Percentiles rank a stretch among this genome's conserved stretches.
Evolutionary conservation across 2,113 vertebrate species (phyloP).

Genomic region (Hypocryptadius cinnamomeus): DNA sequence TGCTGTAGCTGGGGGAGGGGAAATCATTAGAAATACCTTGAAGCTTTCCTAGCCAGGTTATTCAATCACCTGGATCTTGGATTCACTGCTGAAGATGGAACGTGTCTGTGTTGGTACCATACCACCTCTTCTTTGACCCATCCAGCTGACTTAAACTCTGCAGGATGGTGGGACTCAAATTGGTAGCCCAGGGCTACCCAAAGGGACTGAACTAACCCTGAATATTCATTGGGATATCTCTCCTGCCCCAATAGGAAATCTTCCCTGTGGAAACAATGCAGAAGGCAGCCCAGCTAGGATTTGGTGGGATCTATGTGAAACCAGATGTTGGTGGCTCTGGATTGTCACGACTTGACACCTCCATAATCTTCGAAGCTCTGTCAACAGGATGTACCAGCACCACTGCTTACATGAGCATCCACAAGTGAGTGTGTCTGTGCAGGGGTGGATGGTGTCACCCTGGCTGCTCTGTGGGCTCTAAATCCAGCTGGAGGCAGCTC

Average conservation of each 20-base stretch:
- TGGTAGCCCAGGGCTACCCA: neutral
- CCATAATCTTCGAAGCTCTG: conserved; percentile 92
- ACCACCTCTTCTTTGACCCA: neutral
- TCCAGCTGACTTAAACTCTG: neutral
- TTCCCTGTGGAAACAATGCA: conserved; percentile 87
- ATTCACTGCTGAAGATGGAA: neutral
- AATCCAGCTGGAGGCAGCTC: neutral
- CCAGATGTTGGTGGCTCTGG: conserved; percentile 91
- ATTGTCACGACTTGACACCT: conserved; percentile 89
- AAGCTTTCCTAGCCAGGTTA: neutral
- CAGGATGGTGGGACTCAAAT: neutral
- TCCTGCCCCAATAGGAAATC: conserved; percentile 73
- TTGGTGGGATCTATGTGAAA: conserved; percentile 86
- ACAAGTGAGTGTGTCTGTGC: conserved; percentile 81
- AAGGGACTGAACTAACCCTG: neutral
- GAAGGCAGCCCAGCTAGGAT: conserved; percentile 89
- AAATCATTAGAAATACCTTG: neutral
- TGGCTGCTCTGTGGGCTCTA: neutral
- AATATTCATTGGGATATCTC: neutral
- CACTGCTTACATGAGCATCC: conserved; percentile 96
- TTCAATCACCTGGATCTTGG: neutral
- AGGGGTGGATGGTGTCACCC: neutral
- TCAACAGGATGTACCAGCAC: conserved; percentile 95
- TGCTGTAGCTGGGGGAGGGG: neutral
- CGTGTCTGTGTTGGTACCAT: neutral